phyloP scores from a whole-genome alignment of 2,113 vertebrate genomes.

The Catagonus wagneri region DNA sequence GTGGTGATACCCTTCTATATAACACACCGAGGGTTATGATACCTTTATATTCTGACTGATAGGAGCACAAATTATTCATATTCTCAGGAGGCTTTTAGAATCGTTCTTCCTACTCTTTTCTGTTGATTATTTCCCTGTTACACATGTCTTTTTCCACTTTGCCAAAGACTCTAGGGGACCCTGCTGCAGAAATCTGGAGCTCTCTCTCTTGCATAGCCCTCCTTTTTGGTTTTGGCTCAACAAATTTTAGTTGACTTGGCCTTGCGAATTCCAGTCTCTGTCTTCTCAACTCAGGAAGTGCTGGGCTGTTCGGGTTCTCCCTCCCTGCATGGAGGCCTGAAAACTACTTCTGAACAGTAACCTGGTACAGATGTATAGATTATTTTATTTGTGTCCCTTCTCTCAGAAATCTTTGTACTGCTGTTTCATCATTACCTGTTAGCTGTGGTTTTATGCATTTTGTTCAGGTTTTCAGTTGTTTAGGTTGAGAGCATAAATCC shows the following conservation, averaged over 20 bases:
- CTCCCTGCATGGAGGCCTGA: not conserved
- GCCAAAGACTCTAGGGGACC: not conserved
- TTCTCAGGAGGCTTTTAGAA: not conserved
- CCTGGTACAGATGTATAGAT: not conserved
- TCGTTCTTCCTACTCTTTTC: not conserved
- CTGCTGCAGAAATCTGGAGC: not conserved
- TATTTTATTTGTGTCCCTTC: not conserved
- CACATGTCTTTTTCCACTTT: not conserved
- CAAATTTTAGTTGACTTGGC: not conserved
- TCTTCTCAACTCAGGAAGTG: not conserved
- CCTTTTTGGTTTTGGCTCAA: not conserved
- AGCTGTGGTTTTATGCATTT: not conserved
- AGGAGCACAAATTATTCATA: not conserved
- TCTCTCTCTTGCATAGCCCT: not conserved
- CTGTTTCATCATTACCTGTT: not conserved
- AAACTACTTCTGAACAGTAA: not conserved
- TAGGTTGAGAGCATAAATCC: not conserved
- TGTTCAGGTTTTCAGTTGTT: not conserved
- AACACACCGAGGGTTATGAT: not conserved
- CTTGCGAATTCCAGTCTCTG: not conserved
- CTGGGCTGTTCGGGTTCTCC: not conserved
- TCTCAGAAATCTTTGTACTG: not conserved
- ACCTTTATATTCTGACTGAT: not conserved
- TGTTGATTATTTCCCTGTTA: not conserved
- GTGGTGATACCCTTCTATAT: not conserved